A percentile compares a stretch with the other conserved stretches of the same genome.
These are phyloP conservation scores for Tubulanus polymorphus DNA, from an alignment of 2,888 invertebrate species.

Conservation along the genomic window DNA sequence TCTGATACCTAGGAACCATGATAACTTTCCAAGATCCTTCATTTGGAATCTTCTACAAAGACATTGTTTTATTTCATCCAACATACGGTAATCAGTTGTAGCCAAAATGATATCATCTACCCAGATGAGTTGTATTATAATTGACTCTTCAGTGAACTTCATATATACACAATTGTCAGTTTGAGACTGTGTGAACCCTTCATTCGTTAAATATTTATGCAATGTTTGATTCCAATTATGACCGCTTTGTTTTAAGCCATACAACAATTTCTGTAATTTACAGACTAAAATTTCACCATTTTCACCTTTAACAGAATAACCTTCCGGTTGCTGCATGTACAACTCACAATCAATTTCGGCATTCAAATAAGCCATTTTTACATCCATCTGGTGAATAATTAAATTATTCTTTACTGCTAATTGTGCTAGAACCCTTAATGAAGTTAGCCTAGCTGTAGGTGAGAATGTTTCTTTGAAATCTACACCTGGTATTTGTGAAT, in stretches of 20 bases:
- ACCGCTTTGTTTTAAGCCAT: constrained; percentile 22
- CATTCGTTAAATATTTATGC: constrained; percentile 9
- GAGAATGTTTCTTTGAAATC: constrained; percentile 25
- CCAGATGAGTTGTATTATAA: constrained; percentile 8
- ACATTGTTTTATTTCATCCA: neutral
- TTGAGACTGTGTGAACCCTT: constrained; percentile 11
- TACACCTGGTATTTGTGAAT: constrained; percentile 15
- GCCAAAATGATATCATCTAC: constrained; percentile 7
- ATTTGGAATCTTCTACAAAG: neutral
- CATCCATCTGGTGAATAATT: constrained; percentile 22
- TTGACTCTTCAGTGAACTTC: neutral
- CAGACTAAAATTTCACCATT: constrained; percentile 12
- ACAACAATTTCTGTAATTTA: constrained; percentile 20
- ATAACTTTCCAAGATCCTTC: no score
- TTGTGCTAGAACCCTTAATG: constrained; percentile 18
- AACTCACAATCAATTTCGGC: constrained; percentile 23
- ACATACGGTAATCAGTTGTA: neutral
- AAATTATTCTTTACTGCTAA: constrained; percentile 20
- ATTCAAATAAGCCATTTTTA: constrained; percentile 21
- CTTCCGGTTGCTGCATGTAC: constrained; percentile 21
- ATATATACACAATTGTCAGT: constrained; percentile 12
- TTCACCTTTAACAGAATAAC: constrained; percentile 6
- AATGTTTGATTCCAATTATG: constrained; percentile 20
- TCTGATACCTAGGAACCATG: neutral
- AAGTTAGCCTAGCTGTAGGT: constrained; percentile 19